phyloP scores from a whole-genome alignment of 2,888 invertebrate species.

The Erebia ligea region DNA sequence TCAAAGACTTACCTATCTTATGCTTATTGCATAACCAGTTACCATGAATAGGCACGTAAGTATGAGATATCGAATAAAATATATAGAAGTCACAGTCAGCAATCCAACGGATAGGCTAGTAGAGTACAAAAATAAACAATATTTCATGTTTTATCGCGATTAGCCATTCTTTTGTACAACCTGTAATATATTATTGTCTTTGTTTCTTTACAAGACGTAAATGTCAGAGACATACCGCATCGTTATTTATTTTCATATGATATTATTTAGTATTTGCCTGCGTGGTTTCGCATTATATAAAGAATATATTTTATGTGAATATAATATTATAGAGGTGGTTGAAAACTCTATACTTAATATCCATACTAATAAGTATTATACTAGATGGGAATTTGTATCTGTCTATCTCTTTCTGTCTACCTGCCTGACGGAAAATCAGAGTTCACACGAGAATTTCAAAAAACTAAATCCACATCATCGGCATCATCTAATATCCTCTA shows the following conservation, averaged over 20 bases:
- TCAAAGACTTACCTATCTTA: too few species aligned
- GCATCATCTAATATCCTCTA: too few species aligned
- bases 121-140: constrained; percentile 10
- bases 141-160: constrained; percentile 18
- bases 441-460: too few species aligned
- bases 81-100: not conserved
- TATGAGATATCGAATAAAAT: not conserved
- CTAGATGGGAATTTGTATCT: too few species aligned
- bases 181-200: constrained; percentile 8
- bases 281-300: not conserved
- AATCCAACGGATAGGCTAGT: not conserved
- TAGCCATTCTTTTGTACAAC: constrained; percentile 9
- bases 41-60: not conserved
- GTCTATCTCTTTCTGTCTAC: too few species aligned
- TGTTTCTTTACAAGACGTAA: constrained; percentile 12
- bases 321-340: too few species aligned
- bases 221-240: constrained; percentile 9
- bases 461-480: too few species aligned
- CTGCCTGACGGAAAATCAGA: too few species aligned
- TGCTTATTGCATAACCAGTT: not conserved
- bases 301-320: too few species aligned
- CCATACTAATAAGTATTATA: too few species aligned
- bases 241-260: constrained; percentile 8
- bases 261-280: not conserved
- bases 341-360: too few species aligned